Conservation (phyloP, 37 sponge, comb jelly and placozoan genomes). For the Spongia lamella region DNA sequence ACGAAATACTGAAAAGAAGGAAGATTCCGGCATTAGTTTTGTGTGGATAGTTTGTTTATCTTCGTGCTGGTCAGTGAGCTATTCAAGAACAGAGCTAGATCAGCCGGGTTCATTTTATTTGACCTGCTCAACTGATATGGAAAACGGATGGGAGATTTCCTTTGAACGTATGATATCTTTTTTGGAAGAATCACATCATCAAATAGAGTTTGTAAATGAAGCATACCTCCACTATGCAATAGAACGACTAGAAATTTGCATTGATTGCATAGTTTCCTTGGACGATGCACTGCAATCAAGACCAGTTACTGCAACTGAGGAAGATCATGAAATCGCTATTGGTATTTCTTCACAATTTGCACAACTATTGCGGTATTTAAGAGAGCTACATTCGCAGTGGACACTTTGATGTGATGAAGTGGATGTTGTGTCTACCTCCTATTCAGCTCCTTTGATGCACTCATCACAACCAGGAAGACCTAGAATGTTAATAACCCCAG, state of each 20-base stretch:
- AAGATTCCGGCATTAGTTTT: too few relatives aligned
- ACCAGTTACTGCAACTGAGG: neutral
- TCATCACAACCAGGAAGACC: constrained; percentile 11
- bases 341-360: too few relatives aligned
- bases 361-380: constrained; percentile 11
- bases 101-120: too few relatives aligned
- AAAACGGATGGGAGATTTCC: constrained; percentile 38
- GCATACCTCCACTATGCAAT: constrained; percentile 27
- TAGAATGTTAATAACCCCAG: constrained; percentile 5
- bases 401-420: constrained; percentile 3
- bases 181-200: constrained; percentile 5
- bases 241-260: constrained; percentile 33
- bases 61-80: too few relatives aligned
- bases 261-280: neutral
- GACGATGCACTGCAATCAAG: neutral
- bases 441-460: constrained; percentile 12
- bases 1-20: too few relatives aligned
- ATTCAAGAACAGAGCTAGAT: too few relatives aligned
- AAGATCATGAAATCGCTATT: neutral
- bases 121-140: too few relatives aligned
- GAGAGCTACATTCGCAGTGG: constrained; percentile 15
- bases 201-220: constrained; percentile 19
- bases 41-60: too few relatives aligned
- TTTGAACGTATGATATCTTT: constrained; percentile 19
- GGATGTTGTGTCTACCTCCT: neutral